phyloP scores from a whole-genome alignment of 2,113 vertebrate genomes.

The Prietella phreatophila region DNA sequence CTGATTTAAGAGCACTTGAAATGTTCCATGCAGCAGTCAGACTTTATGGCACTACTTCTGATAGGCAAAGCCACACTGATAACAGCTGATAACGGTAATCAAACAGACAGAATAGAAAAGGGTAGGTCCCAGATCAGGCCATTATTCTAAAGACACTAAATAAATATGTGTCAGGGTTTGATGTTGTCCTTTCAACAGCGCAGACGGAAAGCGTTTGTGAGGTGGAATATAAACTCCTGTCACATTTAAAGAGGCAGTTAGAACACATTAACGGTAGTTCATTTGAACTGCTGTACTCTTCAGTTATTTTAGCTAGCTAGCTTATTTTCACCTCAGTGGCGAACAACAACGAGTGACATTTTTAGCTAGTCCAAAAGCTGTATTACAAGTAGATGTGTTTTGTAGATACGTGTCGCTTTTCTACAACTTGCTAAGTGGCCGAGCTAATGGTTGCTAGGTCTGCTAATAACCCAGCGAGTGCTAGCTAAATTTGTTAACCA shows the following conservation, averaged over 20 bases:
- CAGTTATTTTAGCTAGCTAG: background rate
- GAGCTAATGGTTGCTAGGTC: background rate
- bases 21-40: conserved; percentile 1
- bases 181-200: background rate
- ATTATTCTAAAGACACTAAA: background rate
- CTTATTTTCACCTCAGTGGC: background rate
- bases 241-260: background rate
- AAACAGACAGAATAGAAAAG: background rate
- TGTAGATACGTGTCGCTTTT: background rate
- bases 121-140: background rate
- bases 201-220: background rate
- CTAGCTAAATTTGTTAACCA: background rate
- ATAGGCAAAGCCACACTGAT: background rate
- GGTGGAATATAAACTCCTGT: background rate
- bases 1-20: conserved; percentile 21
- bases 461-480: background rate
- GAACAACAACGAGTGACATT: background rate
- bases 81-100: background rate
- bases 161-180: background rate
- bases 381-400: background rate
- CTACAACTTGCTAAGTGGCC: background rate
- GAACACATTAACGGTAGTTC: background rate
- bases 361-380: background rate
- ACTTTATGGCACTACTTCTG: conserved; percentile 4
- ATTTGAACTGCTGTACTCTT: background rate